Base-by-base conservation (phyloP, 2,113 vertebrate species). In the Phaetusa simplex region DNA sequence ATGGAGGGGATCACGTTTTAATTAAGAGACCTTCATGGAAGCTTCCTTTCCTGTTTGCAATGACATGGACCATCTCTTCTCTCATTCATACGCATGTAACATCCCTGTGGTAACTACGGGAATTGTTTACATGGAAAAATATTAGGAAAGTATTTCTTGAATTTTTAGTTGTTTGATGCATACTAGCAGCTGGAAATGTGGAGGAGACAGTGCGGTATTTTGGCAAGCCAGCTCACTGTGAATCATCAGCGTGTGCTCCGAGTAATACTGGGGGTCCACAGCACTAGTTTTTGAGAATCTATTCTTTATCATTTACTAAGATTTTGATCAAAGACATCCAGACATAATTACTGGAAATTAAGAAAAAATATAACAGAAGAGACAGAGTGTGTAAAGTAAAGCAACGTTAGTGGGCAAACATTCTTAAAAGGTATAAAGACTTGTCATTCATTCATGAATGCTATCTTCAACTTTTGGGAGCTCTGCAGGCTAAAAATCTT, bases 101-200 rank as follows among this genome's bases (percentile, higher is more conserved):
- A 65, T 82, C 49, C 55, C 91, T 73, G 53, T 11, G n/a, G 81
- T 95, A 95, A 92, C 47, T 66, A 87, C 1, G 3, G 15, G 59
- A 94, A 77, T 27, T 82, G 45, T 79, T 95, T 77, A 84, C 34
- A 72, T 30, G 47, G 66, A 67, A 77, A 93, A 95, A 70, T 80
- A 86, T 55, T 91, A 79, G 67, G 67, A 81, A 88, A 93, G 30
- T 59, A 95, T 95, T 95, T 88, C 2, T 91, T 55, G 34, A 93
- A 86, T 90, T 79, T 86, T 72, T 22, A 79, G 32, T 86, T 88
- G 45, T 64, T 93, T 92, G 72, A 82, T 80, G 59, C 50, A 73
- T 42, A 66, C 20, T 36, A 93, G 50, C 82, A 94, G 67, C 69
- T 95, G 87, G 65, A 95, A 88, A 87, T 32, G 77, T 24, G 36